These are phyloP conservation scores for Brassicogethes aeneus DNA, from an alignment of 2,888 invertebrate genomes.

Conservation along the genomic window DNA sequence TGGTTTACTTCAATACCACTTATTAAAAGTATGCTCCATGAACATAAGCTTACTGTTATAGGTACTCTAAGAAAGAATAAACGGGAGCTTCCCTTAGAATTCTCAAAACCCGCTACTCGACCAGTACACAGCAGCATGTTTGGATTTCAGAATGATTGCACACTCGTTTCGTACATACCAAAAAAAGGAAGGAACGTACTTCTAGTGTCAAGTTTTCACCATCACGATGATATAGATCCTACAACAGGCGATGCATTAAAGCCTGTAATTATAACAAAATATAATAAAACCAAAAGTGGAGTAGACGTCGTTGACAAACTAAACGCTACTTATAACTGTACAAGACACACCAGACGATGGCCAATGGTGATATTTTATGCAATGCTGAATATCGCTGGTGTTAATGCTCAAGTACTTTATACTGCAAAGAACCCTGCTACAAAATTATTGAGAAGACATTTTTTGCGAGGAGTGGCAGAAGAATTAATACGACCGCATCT, in stretches of 20 bases:
- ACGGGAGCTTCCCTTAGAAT: constrained; percentile 3
- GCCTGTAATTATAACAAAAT: constrained; percentile 33
- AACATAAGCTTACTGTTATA: no score
- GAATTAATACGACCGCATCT: no score
- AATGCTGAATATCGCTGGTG: constrained; percentile 1
- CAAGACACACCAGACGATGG: constrained; percentile 3
- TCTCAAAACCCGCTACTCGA: constrained; percentile 4
- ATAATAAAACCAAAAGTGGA: constrained; percentile 6
- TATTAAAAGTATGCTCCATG: no score
- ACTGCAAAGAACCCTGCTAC: no score
- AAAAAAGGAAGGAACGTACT: no score
- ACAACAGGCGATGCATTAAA: constrained; percentile 24
- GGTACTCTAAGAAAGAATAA: constrained; percentile 7
- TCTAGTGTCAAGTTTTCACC: no score
- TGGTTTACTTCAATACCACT: no score
- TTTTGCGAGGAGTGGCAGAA: no score
- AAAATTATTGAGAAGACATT: no score
- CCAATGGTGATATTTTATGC: constrained; percentile 3
- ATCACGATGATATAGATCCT: constrained; percentile 7
- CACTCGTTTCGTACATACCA: no score
- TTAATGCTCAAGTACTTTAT: no score
- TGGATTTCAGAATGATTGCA: constrained; percentile 5
- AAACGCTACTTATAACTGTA: constrained; percentile 2
- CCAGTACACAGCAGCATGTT: constrained; percentile 6
- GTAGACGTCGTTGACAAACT: no score